Percentiles rank a stretch among this genome's conserved stretches.
phyloP scores from a whole-genome alignment of 2,797 vertebrate species.

The Leontocebus nigricollis region DNA sequence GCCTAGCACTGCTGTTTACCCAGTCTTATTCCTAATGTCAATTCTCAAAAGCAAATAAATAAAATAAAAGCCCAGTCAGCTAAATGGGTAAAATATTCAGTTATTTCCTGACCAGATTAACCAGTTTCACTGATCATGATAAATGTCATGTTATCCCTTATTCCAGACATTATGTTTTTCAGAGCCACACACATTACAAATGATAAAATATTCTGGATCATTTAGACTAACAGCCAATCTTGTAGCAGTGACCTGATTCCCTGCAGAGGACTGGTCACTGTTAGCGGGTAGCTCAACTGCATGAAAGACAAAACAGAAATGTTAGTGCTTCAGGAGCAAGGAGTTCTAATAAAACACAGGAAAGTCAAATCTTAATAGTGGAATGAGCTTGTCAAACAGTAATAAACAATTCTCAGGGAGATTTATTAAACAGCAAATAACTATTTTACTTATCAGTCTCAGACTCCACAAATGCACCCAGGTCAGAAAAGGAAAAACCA shows the following conservation, averaged over 20 bases:
- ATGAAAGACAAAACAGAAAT: constrained; percentile 60
- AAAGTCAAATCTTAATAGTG: background rate
- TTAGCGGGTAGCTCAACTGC: constrained; percentile 41
- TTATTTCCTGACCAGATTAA: constrained; percentile 45
- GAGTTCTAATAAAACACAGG: background rate
- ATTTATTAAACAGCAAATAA: constrained; percentile 35
- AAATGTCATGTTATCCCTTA: background rate
- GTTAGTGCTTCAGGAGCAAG: background rate
- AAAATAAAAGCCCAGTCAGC: constrained; percentile 56
- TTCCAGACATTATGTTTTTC: background rate
- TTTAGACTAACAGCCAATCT: constrained; percentile 30
- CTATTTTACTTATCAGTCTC: background rate
- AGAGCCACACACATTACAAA: background rate
- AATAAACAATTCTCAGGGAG: constrained; percentile 21
- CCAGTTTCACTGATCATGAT: constrained; percentile 44
- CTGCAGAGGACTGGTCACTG: constrained; percentile 26
- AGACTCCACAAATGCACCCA: background rate
- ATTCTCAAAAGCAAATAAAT: constrained; percentile 72
- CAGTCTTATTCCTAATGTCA: constrained; percentile 61
- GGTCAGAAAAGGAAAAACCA: constrained; percentile 31
- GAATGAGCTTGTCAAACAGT: background rate
- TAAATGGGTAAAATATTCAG: constrained; percentile 61
- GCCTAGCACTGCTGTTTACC: constrained; percentile 68
- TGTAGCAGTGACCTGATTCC: constrained; percentile 52
- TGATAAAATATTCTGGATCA: constrained; percentile 41